Evolutionary conservation across 92 coral and sea anemone species (phyloP).

Genomic region (Heteractis magnifica): DNA sequence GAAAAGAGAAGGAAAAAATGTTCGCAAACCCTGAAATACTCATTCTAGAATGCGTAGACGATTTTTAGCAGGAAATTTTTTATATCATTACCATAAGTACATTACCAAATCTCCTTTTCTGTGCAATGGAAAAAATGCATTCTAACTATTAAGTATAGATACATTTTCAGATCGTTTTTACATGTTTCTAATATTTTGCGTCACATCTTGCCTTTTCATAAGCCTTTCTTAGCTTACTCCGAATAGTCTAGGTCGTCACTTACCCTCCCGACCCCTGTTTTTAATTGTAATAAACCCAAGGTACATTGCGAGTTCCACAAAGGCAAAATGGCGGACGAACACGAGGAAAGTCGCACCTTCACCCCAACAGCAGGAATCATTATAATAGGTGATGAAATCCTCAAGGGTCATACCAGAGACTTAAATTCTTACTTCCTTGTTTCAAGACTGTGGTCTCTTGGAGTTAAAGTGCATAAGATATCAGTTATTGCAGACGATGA

Average conservation of each 20-base stretch:
- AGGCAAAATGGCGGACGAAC: slow-evolving; percentile 66
- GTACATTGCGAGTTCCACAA: background rate
- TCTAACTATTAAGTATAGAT: no score
- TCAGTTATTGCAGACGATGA: slow-evolving; percentile 85
- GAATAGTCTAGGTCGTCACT: background rate
- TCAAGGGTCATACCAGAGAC: slow-evolving; percentile 96
- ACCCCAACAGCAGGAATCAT: slow-evolving; percentile 70
- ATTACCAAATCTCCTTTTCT: no score
- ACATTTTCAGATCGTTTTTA: no score
- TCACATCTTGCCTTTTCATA: background rate
- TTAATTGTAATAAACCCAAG: background rate
- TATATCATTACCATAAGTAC: no score
- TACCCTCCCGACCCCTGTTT: slow-evolving; percentile 4
- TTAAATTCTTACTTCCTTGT: slow-evolving; percentile 79
- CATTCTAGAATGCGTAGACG: no score
- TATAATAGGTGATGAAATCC: slow-evolving; percentile 93
- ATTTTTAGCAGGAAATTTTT: no score
- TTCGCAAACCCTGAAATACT: no score
- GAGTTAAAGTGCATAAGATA: slow-evolving; percentile 86
- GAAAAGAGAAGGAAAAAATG: no score
- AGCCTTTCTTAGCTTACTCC: background rate
- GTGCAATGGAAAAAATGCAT: no score
- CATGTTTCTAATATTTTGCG: background rate
- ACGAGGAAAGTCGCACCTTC: background rate
- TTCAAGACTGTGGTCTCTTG: slow-evolving; percentile 85